phyloP scores from a whole-genome alignment of 2,888 invertebrate genomes.

The Octonoba sinensis region DNA sequence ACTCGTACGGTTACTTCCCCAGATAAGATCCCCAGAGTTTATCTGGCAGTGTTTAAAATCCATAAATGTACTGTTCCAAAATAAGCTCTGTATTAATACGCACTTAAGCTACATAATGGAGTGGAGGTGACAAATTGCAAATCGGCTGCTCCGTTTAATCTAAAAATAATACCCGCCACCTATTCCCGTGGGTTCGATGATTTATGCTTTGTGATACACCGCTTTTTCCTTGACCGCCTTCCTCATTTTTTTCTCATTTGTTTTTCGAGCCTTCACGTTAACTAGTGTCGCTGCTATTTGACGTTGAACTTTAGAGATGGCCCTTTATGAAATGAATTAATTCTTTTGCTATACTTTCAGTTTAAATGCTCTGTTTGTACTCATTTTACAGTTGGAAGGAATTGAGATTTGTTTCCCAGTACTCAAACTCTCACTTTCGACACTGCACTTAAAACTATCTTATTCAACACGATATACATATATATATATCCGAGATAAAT shows the following conservation, averaged over 20 bases:
- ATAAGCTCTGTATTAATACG: conserved; percentile 60
- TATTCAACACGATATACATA: too few relatives aligned
- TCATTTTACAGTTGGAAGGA: too few relatives aligned
- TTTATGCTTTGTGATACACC: conserved; percentile 43
- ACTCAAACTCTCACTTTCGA: too few relatives aligned
- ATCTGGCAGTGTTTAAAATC: conserved; percentile 27
- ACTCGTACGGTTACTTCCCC: conserved; percentile 34
- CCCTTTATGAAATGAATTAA: too few relatives aligned
- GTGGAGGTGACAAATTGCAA: conserved; percentile 59
- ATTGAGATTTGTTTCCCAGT: too few relatives aligned
- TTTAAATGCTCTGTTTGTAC: too few relatives aligned
- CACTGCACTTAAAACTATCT: too few relatives aligned
- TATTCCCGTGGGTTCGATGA: conserved; percentile 35
- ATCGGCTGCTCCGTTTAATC: conserved; percentile 59
- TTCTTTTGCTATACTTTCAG: too few relatives aligned
- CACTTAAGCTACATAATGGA: conserved; percentile 63
- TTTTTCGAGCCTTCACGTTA: too few relatives aligned
- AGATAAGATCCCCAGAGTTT: conserved; percentile 34
- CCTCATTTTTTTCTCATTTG: background rate
- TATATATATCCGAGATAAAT: too few relatives aligned
- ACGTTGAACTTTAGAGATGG: too few relatives aligned
- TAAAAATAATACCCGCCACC: conserved; percentile 54
- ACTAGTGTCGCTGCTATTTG: too few relatives aligned
- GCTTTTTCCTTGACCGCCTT: conserved; percentile 31
- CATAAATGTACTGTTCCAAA: conserved; percentile 51